Percentiles rank a stretch among this genome's conserved stretches.
Evolutionary conservation across 2,113 vertebrate genomes (phyloP).

Genomic region (Menidia beryllina): DNA sequence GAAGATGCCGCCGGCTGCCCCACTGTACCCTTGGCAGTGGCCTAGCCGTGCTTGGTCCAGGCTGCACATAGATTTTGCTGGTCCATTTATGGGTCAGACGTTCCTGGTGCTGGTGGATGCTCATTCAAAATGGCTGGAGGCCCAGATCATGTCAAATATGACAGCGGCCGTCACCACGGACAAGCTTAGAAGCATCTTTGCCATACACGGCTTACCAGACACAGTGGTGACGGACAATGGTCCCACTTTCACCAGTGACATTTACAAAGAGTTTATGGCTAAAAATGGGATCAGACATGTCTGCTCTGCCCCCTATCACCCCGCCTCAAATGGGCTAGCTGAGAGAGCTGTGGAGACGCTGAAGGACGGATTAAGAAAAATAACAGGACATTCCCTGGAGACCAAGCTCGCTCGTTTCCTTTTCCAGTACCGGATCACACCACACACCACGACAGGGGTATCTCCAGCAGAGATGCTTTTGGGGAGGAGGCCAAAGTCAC

Average conservation of each 20-base stretch:
- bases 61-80: neutral
- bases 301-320: slow-evolving; percentile 2
- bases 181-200: no score
- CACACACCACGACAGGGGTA: neutral
- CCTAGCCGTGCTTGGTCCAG: neutral
- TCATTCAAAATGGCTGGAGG: no score
- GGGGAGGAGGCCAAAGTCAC: neutral
- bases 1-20: neutral
- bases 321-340: neutral
- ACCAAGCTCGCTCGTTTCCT: neutral
- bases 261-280: no score
- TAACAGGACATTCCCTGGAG: neutral
- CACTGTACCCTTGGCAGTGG: neutral
- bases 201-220: no score
- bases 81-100: neutral
- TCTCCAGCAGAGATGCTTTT: neutral
- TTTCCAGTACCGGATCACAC: neutral
- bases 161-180: no score
- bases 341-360: no score
- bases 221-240: no score
- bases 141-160: no score
- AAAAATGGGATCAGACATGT: no score
- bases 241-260: no score
- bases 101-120: no score
- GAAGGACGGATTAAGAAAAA: neutral